These are phyloP conservation scores for Tetragonula carbonaria DNA, from an alignment of 2,888 invertebrate genomes.

Conservation along the genomic window DNA sequence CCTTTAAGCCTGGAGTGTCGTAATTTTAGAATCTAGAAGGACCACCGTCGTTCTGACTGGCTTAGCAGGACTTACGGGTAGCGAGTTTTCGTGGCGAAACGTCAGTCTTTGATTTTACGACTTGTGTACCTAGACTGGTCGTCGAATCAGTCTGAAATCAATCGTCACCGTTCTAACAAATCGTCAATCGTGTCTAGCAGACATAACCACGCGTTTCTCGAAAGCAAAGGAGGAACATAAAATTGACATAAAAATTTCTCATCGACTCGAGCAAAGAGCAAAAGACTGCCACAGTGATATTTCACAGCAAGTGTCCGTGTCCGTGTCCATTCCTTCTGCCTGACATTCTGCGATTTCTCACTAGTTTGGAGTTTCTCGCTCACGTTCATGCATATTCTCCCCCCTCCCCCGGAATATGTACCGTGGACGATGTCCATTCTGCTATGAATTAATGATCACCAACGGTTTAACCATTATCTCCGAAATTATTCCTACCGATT, in stretches of 20 bases:
- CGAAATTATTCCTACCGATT: not conserved
- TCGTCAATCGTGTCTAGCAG: conserved; percentile 17
- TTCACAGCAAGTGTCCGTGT: not conserved
- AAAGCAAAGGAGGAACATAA: too few relatives aligned
- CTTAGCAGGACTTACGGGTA: conserved; percentile 3
- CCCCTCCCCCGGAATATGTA: not conserved
- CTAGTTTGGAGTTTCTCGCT: not conserved
- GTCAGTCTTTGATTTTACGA: conserved; percentile 52
- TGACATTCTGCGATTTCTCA: not conserved
- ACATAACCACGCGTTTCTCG: not conserved
- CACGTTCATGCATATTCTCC: not conserved
- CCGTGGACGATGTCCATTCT: not conserved
- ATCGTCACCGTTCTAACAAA: conserved; percentile 44
- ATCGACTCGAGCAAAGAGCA: too few relatives aligned
- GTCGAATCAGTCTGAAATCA: conserved; percentile 10
- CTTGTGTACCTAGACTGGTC: not conserved
- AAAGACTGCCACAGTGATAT: not conserved
- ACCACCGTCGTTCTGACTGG: conserved; percentile 39
- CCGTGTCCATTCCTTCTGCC: not conserved
- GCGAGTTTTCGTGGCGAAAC: conserved; percentile 27
- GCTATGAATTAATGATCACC: not conserved
- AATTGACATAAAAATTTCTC: too few relatives aligned
- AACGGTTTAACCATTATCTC: not conserved
- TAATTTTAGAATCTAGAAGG: conserved; percentile 61
- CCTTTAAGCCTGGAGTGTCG: conserved; percentile 43